Base-by-base conservation (phyloP, 2,888 invertebrate species). In the Sipha maydis region DNA sequence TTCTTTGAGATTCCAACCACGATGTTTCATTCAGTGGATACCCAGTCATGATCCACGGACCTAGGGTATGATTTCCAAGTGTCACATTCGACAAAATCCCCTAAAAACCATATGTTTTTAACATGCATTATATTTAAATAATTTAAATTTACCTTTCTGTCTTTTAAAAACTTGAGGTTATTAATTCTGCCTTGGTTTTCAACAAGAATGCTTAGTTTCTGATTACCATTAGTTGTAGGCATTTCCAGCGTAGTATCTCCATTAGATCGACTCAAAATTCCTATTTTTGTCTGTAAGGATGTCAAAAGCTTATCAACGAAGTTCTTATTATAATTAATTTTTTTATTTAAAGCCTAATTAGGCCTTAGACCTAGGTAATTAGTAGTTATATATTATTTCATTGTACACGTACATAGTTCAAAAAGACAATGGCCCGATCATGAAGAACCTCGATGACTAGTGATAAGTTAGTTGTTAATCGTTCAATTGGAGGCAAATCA, bases 101-200 rank as follows among this genome's bases (percentile, higher is more conserved):
- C 93, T 95, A 92, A 71, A 93, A 90, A 69, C 8, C 25, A 31
- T 38, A 5, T 25, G 5, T 61, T 61, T 25, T 21, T 0, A 61
- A 61, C 1, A 25, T 61, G 21, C 21, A 61, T 7, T 5, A 5
- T 0, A 38, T 31, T 25, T 25, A 73, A 31, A 19, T 28, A 0
- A 8, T 61, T 61, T 25, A 8, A 80, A 2, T 7, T 0, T 54
- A 92, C 92, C 91, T 93, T 93, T 82, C 91, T 92, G 89, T 93
- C 92, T 71, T 91, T 91, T 31, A 94, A 91, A 5, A 92, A 90
- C 82, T 90, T 89, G 73, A 95, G 94, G 91, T 92, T 96, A 92
- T 96, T 96, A 79, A 96, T 94, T 85, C 97, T 93, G 19, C 97
- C 98, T 93, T 96, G 96, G 91, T 96, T 97, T 92, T 98, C 97